phyloP scores from a whole-genome alignment of 2,113 vertebrate species.

The Spermophilus dauricus region DNA sequence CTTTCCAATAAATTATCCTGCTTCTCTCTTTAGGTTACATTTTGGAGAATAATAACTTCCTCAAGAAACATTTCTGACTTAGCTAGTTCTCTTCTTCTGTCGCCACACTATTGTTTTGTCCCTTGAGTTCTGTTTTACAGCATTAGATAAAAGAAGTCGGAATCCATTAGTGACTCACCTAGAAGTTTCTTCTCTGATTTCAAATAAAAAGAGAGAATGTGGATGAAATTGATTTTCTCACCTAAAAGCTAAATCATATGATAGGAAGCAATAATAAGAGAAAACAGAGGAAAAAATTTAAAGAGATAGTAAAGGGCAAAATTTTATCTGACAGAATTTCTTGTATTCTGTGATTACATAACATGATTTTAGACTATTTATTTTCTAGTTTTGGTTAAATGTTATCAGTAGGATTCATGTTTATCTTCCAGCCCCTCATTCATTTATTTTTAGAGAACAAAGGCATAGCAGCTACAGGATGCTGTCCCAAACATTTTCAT shows the following conservation, averaged over 20 bases:
- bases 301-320: neutral
- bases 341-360: neutral
- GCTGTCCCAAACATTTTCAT: neutral
- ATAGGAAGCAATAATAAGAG: neutral
- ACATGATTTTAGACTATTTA: neutral
- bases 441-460: neutral
- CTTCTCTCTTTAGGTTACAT: neutral
- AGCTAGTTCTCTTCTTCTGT: neutral
- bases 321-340: neutral
- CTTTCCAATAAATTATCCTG: neutral
- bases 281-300: neutral
- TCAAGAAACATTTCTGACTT: neutral
- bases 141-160: neutral
- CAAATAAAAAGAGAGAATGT: neutral
- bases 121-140: neutral
- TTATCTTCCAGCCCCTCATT: neutral
- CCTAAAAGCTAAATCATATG: neutral
- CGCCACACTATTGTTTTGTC: neutral
- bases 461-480: neutral
- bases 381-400: neutral
- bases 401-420: neutral
- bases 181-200: neutral
- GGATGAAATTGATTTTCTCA: slow-evolving; percentile 21
- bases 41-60: neutral
- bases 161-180: neutral